phyloP scores from a whole-genome alignment of 2,797 vertebrate species.

The Pipistrellus nathusii region DNA sequence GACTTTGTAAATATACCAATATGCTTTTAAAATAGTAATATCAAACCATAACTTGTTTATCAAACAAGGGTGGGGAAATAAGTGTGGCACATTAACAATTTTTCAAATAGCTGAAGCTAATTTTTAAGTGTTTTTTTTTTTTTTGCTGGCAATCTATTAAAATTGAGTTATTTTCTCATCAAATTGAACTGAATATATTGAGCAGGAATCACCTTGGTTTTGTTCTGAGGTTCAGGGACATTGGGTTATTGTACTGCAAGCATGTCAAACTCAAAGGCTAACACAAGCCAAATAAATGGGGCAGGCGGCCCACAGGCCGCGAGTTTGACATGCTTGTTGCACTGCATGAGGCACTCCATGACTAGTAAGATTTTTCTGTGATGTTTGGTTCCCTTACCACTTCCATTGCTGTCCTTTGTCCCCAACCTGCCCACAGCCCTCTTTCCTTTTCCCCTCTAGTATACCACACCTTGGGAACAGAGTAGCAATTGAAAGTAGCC shows the following conservation, averaged over 20 bases:
- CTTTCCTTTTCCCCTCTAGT: background rate
- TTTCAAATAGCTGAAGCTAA: constrained; percentile 26
- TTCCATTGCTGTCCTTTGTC: background rate
- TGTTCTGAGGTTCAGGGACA: background rate
- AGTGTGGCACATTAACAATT: background rate
- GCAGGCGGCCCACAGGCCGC: no score
- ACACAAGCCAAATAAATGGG: no score
- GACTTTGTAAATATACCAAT: background rate
- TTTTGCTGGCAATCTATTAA: background rate
- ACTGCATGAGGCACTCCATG: rapidly evolving
- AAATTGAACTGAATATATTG: background rate
- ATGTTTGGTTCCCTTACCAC: background rate
- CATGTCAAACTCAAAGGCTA: no score
- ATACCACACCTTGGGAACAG: background rate
- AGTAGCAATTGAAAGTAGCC: constrained; percentile 44
- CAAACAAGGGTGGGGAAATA: constrained; percentile 3
- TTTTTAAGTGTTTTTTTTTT: background rate
- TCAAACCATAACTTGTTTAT: constrained; percentile 11
- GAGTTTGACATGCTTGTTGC: no score
- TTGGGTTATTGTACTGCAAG: no score
- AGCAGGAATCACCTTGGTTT: constrained; percentile 6
- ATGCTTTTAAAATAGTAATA: constrained; percentile 48
- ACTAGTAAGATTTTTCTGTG: background rate
- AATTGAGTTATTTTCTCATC: constrained; percentile 39
- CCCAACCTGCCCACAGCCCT: background rate